Base-by-base conservation (phyloP, 2,113 vertebrate genomes). In the Ptychochromis oligacanthus region DNA sequence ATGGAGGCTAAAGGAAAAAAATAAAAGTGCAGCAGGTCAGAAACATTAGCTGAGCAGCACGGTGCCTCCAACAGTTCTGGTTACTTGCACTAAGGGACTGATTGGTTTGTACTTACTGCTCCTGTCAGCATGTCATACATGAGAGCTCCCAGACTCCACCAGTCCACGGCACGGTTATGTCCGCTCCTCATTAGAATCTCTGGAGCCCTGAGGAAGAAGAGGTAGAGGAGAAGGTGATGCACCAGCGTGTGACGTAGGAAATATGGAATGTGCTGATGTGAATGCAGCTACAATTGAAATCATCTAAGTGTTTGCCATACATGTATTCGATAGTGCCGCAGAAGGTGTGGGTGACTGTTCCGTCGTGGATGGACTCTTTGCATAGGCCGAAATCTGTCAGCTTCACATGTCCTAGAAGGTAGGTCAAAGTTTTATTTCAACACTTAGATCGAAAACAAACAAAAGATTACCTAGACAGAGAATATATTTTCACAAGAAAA, bases 41-140 rank as follows among this genome's bases (percentile, higher is more conserved):
- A 79, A 64, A 85, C 7, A 34, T n/a, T 6, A 55, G 57, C 56
- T 57, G 5, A 76, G 81, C 7, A 22, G 38, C 36, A 6, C 9
- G 5, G 26, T 31, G 2, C 6, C 20, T 80, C 62, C 7, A 13
- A 14, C 6, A 13, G 38, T 52, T 59, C 1, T 13, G 18, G 7
- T 26, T 9, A 15, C 13, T 58, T 26, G 7, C 2, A 14, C 20
- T 13, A 5, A 13, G 24, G 24, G 10, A 79, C 38, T 7, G n/a
- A 76, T 15, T 6, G 9, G 20, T 22, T 75, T 82, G 95, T 91
- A 97, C 98, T 97, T 96, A 99, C 98, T 93, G 98, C 97, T 95
- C 98, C 98, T 88, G 98, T 99, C 95, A 99, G 96, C 98, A 99
- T 99, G 96, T 99, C 98, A 91, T 99, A 99, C 97, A 99, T 99